Percentiles rank a stretch among this genome's conserved stretches.
Evolutionary conservation across 2,888 invertebrate genomes (phyloP).

Genomic region (Eupithecia abbreviata): DNA sequence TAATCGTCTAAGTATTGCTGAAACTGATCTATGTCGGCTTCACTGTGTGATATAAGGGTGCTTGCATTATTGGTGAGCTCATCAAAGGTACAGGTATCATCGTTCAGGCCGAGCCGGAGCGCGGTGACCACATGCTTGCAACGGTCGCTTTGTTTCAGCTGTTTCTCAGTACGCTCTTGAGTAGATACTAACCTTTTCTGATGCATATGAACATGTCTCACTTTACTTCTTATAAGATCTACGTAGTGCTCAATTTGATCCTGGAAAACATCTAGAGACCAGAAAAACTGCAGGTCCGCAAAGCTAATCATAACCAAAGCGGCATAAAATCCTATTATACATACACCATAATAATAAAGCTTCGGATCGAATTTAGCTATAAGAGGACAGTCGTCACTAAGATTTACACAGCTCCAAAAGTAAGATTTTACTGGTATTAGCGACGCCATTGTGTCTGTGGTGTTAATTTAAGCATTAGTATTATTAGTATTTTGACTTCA

Average conservation of each 20-base stretch:
- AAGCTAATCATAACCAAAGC: slow-evolving; percentile 61
- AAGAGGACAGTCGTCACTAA: slow-evolving; percentile 67
- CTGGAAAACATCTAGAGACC: slow-evolving; percentile 65
- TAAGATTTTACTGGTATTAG: slow-evolving; percentile 50
- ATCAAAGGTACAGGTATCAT: slow-evolving; percentile 18
- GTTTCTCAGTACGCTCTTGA: slow-evolving; percentile 65
- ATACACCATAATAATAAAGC: slow-evolving; percentile 63
- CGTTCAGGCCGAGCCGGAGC: slow-evolving; percentile 55
- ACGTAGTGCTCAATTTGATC: slow-evolving; percentile 63
- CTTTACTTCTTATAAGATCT: slow-evolving; percentile 62
- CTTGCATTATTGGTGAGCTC: not conserved
- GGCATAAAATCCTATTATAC: slow-evolving; percentile 59
- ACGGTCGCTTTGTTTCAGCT: slow-evolving; percentile 58
- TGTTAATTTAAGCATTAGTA: not conserved
- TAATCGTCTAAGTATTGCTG: slow-evolving; percentile 20
- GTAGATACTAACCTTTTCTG: slow-evolving; percentile 61
- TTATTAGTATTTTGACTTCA: not conserved
- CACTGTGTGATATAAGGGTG: not conserved
- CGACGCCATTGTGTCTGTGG: not conserved
- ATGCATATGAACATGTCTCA: slow-evolving; percentile 60
- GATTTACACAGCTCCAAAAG: slow-evolving; percentile 70
- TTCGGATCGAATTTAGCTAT: slow-evolving; percentile 61
- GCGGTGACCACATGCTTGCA: slow-evolving; percentile 57
- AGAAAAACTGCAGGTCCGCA: slow-evolving; percentile 67
- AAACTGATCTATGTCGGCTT: slow-evolving; percentile 41